Evolutionary conservation across 2,797 vertebrate genomes (phyloP).

Genomic region (Chaunax sp.): DNA sequence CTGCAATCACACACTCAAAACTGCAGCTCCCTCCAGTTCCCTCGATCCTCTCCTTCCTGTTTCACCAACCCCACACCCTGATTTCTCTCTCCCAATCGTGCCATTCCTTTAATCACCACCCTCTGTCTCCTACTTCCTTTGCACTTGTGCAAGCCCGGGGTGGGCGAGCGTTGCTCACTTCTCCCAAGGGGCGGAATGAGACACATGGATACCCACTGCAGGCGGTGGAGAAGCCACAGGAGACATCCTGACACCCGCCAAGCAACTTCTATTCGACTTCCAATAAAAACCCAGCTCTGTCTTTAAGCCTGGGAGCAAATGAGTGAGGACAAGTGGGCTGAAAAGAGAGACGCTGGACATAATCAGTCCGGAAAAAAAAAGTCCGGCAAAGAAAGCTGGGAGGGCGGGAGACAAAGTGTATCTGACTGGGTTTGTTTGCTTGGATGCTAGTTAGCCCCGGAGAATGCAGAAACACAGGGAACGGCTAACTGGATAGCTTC

Average conservation of each 20-base stretch:
- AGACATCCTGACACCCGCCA: slow-evolving; percentile 31
- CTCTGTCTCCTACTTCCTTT: slow-evolving; percentile 43
- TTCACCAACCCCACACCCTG: slow-evolving; percentile 26
- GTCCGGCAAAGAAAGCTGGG: slow-evolving; percentile 15
- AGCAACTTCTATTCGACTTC: slow-evolving; percentile 29
- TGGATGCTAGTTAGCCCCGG: slow-evolving; percentile 25
- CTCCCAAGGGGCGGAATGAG: slow-evolving; percentile 32
- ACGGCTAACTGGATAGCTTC: slow-evolving; percentile 32
- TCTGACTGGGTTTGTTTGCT: slow-evolving; percentile 29
- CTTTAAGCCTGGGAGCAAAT: slow-evolving; percentile 27
- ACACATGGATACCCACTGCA: slow-evolving; percentile 40
- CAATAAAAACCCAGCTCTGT: slow-evolving; percentile 12
- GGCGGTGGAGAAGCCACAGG: slow-evolving; percentile 26
- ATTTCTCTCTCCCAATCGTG: slow-evolving; percentile 16
- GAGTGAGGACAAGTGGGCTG: slow-evolving; percentile 4
- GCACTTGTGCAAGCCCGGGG: slow-evolving; percentile 15
- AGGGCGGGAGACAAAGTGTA: slow-evolving; percentile 30
- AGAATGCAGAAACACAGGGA: slow-evolving; percentile 16
- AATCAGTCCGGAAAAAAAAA: slow-evolving; percentile 21
- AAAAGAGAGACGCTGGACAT: slow-evolving; percentile 6
- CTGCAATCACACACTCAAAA: slow-evolving; percentile 43
- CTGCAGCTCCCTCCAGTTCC: slow-evolving; percentile 35
- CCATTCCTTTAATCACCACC: slow-evolving; percentile 60
- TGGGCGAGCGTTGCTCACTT: slow-evolving; percentile 40
- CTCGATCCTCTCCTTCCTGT: slow-evolving; percentile 35